Evolutionary conservation across 2,888 invertebrate genomes (phyloP), one percentile per base, ranked within the genome.

Genomic region (Pristionchus fissidentatus): DNA sequence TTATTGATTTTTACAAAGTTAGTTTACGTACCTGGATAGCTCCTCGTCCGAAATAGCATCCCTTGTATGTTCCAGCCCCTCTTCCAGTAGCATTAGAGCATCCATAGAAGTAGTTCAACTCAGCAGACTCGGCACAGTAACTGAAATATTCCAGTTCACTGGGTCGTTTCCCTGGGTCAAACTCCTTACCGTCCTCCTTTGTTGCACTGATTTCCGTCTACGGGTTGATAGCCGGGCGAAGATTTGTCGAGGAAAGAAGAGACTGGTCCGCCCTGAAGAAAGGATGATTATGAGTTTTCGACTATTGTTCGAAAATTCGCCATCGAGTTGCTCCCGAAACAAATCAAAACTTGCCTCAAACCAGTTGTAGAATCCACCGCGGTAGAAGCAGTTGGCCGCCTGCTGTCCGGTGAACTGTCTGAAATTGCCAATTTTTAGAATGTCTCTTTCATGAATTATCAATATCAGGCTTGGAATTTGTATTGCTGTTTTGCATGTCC

Each of bases 291-390:
- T 77, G 32, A 26, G 15, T 5, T 38, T 43, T 70, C 35, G 41
- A 70, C 32, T 29, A 22, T 46, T 5, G 22, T 43, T 70, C 35
- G 41, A 70, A 70, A 46, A 22, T 46, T 13, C 3, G 8, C n/a
- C n/a, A 60, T 22, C 7, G 60, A 8, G 60, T 60, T 8, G 8
- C 10, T 26, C n/a, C 8, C n/a, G 8, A 26, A n/a, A n/a, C n/a
- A n/a, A n/a, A n/a, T 32, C n/a, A 3, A 55, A 15, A 38, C 32
- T 3, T 32, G 46, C 84, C 83, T 90, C 90, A 66, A 90, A 90
- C 91, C 91, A 91, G 80, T 91, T 90, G 87, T 88, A 91, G 86
- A 91, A 90, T 2, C 91, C 91, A 46, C 91, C 91, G 0, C 90
- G 88, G 75, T 90, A 91, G 87, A 90, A 91, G 82, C 91, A 91